Percentiles rank a stretch among this genome's conserved stretches.
These are phyloP conservation scores for Chirona hameri DNA, from an alignment of 2,888 invertebrate species.

Conservation along the genomic window DNA sequence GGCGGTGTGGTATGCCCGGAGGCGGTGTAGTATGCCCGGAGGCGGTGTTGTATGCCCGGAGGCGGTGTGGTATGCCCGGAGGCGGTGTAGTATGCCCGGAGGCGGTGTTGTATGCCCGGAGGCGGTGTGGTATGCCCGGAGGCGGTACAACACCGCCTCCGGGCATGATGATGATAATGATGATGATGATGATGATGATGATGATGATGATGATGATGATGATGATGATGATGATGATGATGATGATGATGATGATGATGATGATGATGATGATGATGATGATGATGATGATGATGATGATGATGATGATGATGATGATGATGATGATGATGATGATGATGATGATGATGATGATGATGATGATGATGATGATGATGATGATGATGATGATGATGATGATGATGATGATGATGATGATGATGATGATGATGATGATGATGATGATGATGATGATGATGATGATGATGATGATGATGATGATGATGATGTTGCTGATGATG, in stretches of 20 bases:
- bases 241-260: conserved; percentile 22
- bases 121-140: too few relatives aligned
- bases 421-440: conserved; percentile 9
- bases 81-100: too few relatives aligned
- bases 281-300: conserved; percentile 22
- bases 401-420: conserved; percentile 22
- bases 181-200: conserved; percentile 22
- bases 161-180: too few relatives aligned
- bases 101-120: too few relatives aligned
- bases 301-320: conserved; percentile 22
- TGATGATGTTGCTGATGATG: too few relatives aligned
- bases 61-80: too few relatives aligned
- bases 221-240: conserved; percentile 22
- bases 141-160: too few relatives aligned
- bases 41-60: too few relatives aligned
- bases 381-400: conserved; percentile 22
- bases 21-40: too few relatives aligned
- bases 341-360: conserved; percentile 22
- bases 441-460: neutral
- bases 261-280: conserved; percentile 22
- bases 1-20: too few relatives aligned
- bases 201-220: conserved; percentile 22
- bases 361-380: conserved; percentile 10
- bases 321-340: conserved; percentile 22
- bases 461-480: too few relatives aligned